Percentiles rank a stretch among this genome's conserved stretches.
phyloP scores from a whole-genome alignment of 2,888 invertebrate genomes.

The Hypselothyrea guttata region DNA sequence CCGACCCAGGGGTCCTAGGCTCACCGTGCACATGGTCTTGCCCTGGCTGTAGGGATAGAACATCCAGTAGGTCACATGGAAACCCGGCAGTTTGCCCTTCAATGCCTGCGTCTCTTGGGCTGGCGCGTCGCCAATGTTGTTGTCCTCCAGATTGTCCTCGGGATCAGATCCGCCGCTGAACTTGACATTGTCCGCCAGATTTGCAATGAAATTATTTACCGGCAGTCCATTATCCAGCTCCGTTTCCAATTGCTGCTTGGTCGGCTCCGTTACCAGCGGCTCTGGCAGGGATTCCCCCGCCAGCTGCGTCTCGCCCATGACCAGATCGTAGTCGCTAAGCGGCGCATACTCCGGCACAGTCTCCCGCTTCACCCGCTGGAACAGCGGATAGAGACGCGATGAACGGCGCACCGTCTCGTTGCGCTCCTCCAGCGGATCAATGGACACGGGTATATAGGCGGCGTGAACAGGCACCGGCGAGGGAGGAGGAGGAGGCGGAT shows the following conservation, averaged over 20 bases:
- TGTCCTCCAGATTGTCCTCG: conserved; percentile 72
- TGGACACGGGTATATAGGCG: conserved; percentile 80
- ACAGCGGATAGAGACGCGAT: conserved; percentile 77
- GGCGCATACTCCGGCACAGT: conserved; percentile 31
- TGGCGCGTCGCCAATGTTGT: conserved; percentile 52
- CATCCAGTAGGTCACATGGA: conserved; percentile 88
- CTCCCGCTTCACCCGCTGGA: conserved; percentile 70
- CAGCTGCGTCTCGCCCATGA: conserved; percentile 52
- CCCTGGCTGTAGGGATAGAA: conserved; percentile 87
- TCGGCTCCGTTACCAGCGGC: neutral
- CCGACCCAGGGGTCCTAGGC: conserved; percentile 84
- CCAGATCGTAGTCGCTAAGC: conserved; percentile 42
- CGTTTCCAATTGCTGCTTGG: conserved; percentile 10
- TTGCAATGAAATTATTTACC: conserved; percentile 80
- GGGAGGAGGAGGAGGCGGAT: too few relatives aligned
- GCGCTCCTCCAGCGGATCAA: conserved; percentile 71
- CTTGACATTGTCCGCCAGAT: conserved; percentile 81
- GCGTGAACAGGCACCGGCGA: conserved; percentile 47
- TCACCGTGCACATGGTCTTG: conserved; percentile 82
- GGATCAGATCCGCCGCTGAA: conserved; percentile 71
- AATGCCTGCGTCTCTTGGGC: conserved; percentile 31
- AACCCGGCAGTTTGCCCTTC: conserved; percentile 80
- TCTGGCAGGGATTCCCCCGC: conserved; percentile 14
- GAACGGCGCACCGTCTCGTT: conserved; percentile 76
- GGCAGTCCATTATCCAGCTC: conserved; percentile 57